A percentile compares a stretch with the other conserved stretches of the same genome.
phyloP scores from a whole-genome alignment of 2,888 invertebrate species.

The Brachycybe producta region DNA sequence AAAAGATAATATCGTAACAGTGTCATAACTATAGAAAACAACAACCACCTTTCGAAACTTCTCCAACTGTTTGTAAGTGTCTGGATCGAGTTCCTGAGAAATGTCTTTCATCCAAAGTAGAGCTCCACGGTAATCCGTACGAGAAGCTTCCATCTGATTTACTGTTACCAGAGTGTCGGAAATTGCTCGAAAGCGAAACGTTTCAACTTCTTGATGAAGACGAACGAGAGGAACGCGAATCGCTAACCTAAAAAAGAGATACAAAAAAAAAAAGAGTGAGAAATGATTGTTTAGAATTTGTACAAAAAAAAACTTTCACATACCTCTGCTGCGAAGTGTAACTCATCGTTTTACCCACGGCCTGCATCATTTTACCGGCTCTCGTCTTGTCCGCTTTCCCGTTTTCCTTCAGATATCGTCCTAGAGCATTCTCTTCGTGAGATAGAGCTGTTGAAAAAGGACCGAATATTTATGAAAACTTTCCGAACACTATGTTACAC shows the following conservation, averaged over 20 bases:
- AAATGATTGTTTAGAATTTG: background rate
- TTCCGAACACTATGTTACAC: too few species aligned
- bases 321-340: slow-evolving; percentile 76
- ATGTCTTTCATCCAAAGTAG: slow-evolving; percentile 94
- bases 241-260: slow-evolving; percentile 46
- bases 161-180: slow-evolving; percentile 84
- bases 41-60: slow-evolving; percentile 79
- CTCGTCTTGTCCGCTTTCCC: slow-evolving; percentile 74
- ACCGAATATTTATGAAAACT: too few species aligned
- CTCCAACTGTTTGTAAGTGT: slow-evolving; percentile 86
- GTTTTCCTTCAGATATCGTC: slow-evolving; percentile 84
- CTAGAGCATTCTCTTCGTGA: slow-evolving; percentile 89
- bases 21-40: background rate
- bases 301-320: slow-evolving; percentile 2
- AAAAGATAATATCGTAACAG: background rate
- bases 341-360: slow-evolving; percentile 71
- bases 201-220: slow-evolving; percentile 87
- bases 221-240: slow-evolving; percentile 72
- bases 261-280: background rate
- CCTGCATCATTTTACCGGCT: slow-evolving; percentile 70
- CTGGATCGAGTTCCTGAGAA: slow-evolving; percentile 89
- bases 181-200: slow-evolving; percentile 86
- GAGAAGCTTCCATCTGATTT: slow-evolving; percentile 81
- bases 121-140: slow-evolving; percentile 83
- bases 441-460: slow-evolving; percentile 60